phyloP scores from a whole-genome alignment of 2,888 invertebrate species.

The Tenthredo scrophulariae region DNA sequence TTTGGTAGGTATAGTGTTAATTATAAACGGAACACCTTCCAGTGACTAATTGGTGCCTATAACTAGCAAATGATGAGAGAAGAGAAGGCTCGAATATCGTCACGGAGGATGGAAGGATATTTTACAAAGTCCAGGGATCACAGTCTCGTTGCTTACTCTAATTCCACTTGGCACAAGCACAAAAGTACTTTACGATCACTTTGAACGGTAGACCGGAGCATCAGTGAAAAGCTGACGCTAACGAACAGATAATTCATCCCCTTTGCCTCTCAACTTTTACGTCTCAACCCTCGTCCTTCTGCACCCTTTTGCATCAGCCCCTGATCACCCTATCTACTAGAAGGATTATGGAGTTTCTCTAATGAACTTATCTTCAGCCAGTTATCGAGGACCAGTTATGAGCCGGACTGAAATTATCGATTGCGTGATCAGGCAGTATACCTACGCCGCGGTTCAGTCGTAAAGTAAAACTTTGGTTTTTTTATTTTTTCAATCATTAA shows the following conservation, averaged over 20 bases:
- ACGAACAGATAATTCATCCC: slow-evolving; percentile 40
- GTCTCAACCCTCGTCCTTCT: neutral
- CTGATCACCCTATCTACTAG: neutral
- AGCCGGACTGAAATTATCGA: neutral
- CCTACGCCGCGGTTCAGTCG: neutral
- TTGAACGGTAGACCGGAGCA: neutral
- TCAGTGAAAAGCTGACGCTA: slow-evolving; percentile 3
- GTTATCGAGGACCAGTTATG: neutral
- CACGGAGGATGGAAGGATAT: neutral
- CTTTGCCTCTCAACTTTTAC: slow-evolving; percentile 8
- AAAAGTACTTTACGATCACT: slow-evolving; percentile 1
- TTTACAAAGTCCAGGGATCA: neutral
- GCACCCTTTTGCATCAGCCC: neutral
- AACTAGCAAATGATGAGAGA: neutral
- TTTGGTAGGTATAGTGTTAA: neutral
- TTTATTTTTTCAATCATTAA: slow-evolving; percentile 22
- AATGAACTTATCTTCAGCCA: neutral
- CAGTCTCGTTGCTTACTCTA: neutral
- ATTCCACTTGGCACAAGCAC: neutral
- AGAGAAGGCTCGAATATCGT: neutral
- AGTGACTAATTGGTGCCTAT: neutral
- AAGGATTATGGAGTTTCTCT: slow-evolving; percentile 19
- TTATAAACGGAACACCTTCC: neutral
- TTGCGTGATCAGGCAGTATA: slow-evolving; percentile 2
- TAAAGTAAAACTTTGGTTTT: neutral